Evolutionary conservation across 2,797 vertebrate species (phyloP), one percentile per base, ranked within the genome.

Genomic region (Alosa sapidissima): DNA sequence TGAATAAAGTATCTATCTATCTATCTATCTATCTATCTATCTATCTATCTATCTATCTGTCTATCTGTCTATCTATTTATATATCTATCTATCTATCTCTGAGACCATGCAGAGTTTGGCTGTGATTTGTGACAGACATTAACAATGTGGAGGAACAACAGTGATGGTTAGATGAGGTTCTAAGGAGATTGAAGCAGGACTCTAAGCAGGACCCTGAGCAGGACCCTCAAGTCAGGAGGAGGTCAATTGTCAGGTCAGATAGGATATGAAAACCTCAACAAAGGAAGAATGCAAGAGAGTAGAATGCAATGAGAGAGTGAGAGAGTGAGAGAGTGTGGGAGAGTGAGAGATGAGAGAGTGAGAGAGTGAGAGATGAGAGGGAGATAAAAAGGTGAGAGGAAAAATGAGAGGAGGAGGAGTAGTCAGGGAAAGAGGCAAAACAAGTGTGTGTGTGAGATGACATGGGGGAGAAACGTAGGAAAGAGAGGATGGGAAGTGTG

Each of bases 371-470:
- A 41, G 41, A 41, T 41, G 2, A 41, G 41, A 41, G 41, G 5
- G 24, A 82, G 83, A 47, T 7, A 7, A 62, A 24, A 33, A 54
- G 81, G 47, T 16, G 47, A 13, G 10, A 24, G 83, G 28, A 36
- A 75, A 65, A 2, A 84, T 1, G 19, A 47, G 4, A 36, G 10
- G 16, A 2, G 62, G 16, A 33, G 41, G 48, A 6, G 24, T 16
- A 10, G 19, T 82, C 41, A 88, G 86, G 78, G 84, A 89, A 84
- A 85, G 82, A 88, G 87, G 85, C 54, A 49, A 41, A 41, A 51
- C 41, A 28, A 49, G 10, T 24, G 5, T n/a, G 19, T n/a, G 2
- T n/a, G 60, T 62, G 47, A 72, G 81, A 88, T 85, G 81, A 58
- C 85, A 85, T 83, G 54, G 19, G 48, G 16, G 33, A 13, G 75